Percentiles rank a stretch among this genome's conserved stretches.
Evolutionary conservation across 2,888 invertebrate species (phyloP).

Genomic region (Formica aserva): DNA sequence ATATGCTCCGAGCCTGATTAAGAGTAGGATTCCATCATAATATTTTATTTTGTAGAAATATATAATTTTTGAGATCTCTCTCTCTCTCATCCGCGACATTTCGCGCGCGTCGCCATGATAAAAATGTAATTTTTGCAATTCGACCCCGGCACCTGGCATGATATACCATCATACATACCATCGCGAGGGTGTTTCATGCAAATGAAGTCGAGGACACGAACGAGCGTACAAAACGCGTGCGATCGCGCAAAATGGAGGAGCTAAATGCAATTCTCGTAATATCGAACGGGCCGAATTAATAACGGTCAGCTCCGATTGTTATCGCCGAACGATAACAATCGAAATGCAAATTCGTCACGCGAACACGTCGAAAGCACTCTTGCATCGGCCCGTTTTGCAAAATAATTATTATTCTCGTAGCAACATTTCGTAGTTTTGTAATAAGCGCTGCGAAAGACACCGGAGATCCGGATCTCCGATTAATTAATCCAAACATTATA

Average conservation of each 20-base stretch:
- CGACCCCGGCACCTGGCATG: constrained; percentile 30
- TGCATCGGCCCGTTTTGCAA: constrained; percentile 28
- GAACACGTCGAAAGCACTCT: constrained; percentile 21
- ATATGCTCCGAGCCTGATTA: not conserved
- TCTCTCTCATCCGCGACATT: not conserved
- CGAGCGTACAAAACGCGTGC: constrained; percentile 36
- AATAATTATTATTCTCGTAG: constrained; percentile 39
- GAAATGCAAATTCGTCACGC: constrained; percentile 44
- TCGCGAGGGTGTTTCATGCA: constrained; percentile 52
- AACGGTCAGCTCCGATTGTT: constrained; percentile 47
- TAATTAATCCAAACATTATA: constrained; percentile 27
- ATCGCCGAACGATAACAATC: constrained; percentile 44
- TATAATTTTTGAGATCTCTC: not conserved
- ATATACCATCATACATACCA: not conserved
- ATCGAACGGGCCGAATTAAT: constrained; percentile 50
- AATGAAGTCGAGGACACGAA: constrained; percentile 50
- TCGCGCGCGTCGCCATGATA: constrained; percentile 10
- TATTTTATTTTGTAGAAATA: constrained; percentile 2
- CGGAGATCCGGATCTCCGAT: constrained; percentile 10
- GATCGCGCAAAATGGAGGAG: constrained; percentile 44
- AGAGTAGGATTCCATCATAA: not conserved
- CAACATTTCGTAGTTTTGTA: not conserved
- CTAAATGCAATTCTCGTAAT: constrained; percentile 47
- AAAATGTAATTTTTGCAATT: constrained; percentile 38
- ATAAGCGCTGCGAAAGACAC: not conserved